Evolutionary conservation across 2,797 vertebrate species (phyloP).

Genomic region (Mus caroli): DNA sequence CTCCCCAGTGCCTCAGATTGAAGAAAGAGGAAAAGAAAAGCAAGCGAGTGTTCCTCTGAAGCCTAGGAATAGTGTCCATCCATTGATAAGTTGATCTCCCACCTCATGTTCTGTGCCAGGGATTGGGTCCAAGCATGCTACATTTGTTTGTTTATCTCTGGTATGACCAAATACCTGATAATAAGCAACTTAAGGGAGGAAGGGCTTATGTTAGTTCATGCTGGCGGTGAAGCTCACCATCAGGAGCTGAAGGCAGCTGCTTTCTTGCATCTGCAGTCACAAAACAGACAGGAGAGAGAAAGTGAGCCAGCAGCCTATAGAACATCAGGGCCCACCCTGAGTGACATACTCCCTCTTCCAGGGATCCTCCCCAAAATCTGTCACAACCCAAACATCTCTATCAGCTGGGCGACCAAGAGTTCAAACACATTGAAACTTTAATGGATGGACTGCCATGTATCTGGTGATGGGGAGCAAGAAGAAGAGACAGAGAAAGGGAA

Average conservation of each 20-base stretch:
- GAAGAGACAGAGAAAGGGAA: background rate
- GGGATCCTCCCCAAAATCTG: background rate
- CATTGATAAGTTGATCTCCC: background rate
- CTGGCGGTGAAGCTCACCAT: background rate
- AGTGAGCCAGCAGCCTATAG: background rate
- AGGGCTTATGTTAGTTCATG: background rate
- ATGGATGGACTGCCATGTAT: background rate
- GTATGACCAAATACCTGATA: background rate
- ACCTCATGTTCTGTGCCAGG: background rate
- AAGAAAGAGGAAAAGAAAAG: background rate
- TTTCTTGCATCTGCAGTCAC: background rate
- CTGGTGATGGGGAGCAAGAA: fast-evolving
- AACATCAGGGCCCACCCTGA: too few species aligned
- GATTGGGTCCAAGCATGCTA: background rate
- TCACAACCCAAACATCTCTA: background rate
- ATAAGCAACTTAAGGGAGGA: background rate
- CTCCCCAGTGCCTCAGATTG: conserved; percentile 49
- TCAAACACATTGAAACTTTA: background rate
- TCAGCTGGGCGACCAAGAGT: background rate
- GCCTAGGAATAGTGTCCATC: conserved; percentile 42
- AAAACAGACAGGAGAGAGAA: background rate
- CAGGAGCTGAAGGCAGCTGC: too few species aligned
- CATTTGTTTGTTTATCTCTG: background rate
- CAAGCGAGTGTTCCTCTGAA: conserved; percentile 45
- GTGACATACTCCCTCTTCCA: background rate